Base-by-base conservation (phyloP, 2,113 vertebrate genomes). In the Calypte anna region DNA sequence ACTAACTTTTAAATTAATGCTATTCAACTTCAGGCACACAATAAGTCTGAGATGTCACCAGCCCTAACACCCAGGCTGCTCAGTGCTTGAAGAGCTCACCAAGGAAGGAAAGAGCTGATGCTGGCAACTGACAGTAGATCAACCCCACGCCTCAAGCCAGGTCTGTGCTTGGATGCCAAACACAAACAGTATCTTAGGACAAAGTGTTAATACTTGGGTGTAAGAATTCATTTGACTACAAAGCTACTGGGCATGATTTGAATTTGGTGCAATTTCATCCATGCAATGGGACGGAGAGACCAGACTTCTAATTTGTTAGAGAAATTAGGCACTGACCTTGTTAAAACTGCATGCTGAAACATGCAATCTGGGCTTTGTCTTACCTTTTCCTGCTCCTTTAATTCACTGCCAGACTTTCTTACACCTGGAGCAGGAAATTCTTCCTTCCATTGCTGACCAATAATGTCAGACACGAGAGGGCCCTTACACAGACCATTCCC, bases 251-350 rank as follows among this genome's bases (percentile, higher is more conserved):
- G 87, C 67, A 66, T 85, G 46, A 96, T 93, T 92, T 93, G 64
- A 95, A 90, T 94, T 78, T 59, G 68, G 68, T 83, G 61, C 59
- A 67, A 78, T 83, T 83, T 86, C 73, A 86, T 30, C 61, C 57
- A 53, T 44, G 73, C 83, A 88, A 11, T 57, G 44, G 88, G 33
- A 94, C 53, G 44, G 86, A 83, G 25, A 86, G n/a, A 21, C 25
- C 76, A 86, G 73, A 93, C 86, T 83, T 84, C 61, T 91, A 81
- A 95, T 95, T 95, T 94, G 86, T 78, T 90, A 81, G 73, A 93
- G 77, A 92, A 95, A 95, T 90, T 55, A 96, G 64, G 53, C 62
- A 91, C 1, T 79, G 84, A 86, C 82, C 80, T 91, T 86, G 68
- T 80, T 91, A 81, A 59, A 94, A 78, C 0, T 68, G 48, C 90